Conservation (phyloP, 2,888 invertebrate species). For the Pharmacophagus antenor region DNA sequence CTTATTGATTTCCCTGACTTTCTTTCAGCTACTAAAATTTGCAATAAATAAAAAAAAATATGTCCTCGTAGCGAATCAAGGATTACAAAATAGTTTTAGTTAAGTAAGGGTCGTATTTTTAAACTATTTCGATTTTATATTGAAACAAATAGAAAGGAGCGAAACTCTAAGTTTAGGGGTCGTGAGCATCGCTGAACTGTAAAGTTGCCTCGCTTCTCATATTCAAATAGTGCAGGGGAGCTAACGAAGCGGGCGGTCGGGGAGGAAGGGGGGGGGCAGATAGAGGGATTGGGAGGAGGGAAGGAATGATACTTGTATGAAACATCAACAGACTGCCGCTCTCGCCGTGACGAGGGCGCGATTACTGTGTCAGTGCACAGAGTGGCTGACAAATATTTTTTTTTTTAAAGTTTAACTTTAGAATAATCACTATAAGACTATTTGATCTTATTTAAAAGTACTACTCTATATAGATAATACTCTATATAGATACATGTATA, state of each 20-base stretch:
- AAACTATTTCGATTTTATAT: conserved; percentile 42
- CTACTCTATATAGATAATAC: neutral
- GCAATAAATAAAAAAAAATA: no score
- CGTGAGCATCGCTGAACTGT: conserved; percentile 57
- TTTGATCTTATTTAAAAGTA: no score
- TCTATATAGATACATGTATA: neutral
- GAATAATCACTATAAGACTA: neutral
- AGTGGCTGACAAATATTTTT: conserved; percentile 18
- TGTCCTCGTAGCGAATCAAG: neutral
- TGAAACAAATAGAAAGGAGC: conserved; percentile 51
- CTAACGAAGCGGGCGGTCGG: conserved; percentile 62
- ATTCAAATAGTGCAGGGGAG: conserved; percentile 77
- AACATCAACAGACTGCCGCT: conserved; percentile 49
- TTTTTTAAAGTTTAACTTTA: neutral
- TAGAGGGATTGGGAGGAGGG: conserved; percentile 34
- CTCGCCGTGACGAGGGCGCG: conserved; percentile 33
- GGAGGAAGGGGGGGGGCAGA: conserved; percentile 14
- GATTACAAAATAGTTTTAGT: conserved; percentile 26
- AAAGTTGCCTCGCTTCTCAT: conserved; percentile 68
- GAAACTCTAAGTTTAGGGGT: conserved; percentile 67
- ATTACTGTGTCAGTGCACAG: conserved; percentile 33
- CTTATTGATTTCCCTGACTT: no score
- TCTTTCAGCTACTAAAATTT: no score
- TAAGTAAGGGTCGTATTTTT: conserved; percentile 34
- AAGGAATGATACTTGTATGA: conserved; percentile 49